phyloP scores from a whole-genome alignment of 2,797 vertebrate genomes.

The Platalea minor region DNA sequence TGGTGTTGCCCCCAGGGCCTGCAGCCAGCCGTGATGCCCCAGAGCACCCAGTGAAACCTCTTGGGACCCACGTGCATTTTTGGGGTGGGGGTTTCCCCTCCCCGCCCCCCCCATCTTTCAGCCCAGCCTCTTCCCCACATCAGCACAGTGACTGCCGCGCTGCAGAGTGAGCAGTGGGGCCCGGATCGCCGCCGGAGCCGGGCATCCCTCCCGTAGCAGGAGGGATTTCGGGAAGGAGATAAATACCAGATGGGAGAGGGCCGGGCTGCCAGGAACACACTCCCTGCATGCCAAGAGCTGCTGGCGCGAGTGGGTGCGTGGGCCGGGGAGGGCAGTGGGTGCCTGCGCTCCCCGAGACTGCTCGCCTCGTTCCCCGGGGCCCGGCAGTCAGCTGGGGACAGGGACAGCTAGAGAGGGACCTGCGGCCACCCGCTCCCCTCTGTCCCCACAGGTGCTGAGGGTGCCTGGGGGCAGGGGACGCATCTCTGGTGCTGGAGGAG shows the following conservation, averaged over 20 bases:
- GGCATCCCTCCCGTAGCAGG: constrained; percentile 4
- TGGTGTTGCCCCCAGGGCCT: not conserved
- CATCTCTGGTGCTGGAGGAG: not conserved
- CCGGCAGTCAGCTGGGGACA: not conserved
- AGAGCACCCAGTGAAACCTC: not conserved
- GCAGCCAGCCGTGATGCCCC: not conserved
- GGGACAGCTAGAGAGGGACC: not conserved
- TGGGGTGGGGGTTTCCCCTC: too few relatives aligned
- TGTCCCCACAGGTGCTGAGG: not conserved
- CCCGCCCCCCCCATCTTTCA: not conserved
- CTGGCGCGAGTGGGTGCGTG: constrained; percentile 16
- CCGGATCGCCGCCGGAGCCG: not conserved
- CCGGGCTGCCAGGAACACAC: constrained; percentile 53
- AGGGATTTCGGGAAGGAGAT: constrained; percentile 61
- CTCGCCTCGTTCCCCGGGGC: not conserved
- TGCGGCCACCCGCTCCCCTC: rapidly evolving
- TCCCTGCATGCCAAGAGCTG: constrained; percentile 28
- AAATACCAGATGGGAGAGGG: constrained; percentile 60
- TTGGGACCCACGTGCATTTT: not conserved
- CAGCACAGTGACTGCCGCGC: rapidly evolving
- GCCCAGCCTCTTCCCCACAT: not conserved
- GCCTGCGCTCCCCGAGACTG: not conserved
- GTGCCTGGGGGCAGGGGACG: not conserved
- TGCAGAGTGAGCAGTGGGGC: constrained; percentile 16
- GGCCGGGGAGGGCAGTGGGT: not conserved